Evolutionary conservation across 2,113 vertebrate species (phyloP).

Genomic region (Carlito syrichta): DNA sequence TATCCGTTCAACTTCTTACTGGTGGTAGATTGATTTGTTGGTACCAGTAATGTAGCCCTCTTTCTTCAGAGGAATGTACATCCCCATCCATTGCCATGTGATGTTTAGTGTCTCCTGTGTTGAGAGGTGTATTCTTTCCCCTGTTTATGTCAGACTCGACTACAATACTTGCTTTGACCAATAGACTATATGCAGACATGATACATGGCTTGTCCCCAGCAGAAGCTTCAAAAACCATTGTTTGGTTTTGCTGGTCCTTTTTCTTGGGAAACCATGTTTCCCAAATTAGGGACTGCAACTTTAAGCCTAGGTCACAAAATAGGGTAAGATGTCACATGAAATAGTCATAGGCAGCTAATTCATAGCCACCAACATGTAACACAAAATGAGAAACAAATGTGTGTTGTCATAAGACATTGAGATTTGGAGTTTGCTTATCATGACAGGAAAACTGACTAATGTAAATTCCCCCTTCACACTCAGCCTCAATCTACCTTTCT

Average conservation of each 20-base stretch:
- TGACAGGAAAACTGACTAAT: not conserved
- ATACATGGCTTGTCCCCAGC: not conserved
- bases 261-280: not conserved
- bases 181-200: not conserved
- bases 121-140: not conserved
- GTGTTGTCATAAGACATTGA: not conserved
- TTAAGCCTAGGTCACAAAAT: not conserved
- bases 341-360: not conserved
- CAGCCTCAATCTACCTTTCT: not conserved
- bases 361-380: not conserved
- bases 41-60: not conserved
- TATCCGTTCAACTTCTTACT: not conserved
- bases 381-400: not conserved
- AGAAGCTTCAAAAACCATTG: not conserved
- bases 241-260: not conserved
- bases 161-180: not conserved
- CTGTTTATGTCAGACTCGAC: fast-evolving
- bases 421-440: not conserved
- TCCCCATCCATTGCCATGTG: not conserved
- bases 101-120: not conserved
- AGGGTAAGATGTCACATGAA: not conserved
- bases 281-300: not conserved
- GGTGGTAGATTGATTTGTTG: not conserved
- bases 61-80: not conserved
- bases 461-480: not conserved